These are phyloP conservation scores for Castor canadensis DNA, from an alignment of 2,113 vertebrate species.

Conservation along the genomic window DNA sequence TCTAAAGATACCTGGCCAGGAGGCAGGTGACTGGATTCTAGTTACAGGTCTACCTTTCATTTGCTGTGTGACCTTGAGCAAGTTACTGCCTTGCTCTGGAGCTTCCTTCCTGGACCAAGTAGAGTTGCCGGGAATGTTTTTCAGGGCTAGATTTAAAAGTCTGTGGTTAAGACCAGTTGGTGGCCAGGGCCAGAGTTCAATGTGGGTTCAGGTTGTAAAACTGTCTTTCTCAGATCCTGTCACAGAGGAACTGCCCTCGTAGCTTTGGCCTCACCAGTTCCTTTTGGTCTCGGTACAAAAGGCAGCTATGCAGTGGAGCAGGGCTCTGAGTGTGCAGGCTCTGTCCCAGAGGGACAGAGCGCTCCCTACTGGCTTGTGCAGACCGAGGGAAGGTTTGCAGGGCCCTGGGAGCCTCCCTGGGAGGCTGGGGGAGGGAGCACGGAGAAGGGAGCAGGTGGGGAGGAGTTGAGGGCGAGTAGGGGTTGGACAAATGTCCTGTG, in stretches of 20 bases:
- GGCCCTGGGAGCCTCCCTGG: background rate
- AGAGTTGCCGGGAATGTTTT: background rate
- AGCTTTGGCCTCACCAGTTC: background rate
- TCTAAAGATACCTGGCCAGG: conserved; percentile 31
- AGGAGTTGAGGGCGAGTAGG: background rate
- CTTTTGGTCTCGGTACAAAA: background rate
- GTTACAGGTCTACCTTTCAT: conserved; percentile 38
- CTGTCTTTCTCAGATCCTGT: background rate
- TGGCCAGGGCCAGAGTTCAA: background rate
- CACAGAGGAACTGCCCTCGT: background rate
- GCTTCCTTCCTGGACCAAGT: background rate
- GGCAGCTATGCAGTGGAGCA: background rate
- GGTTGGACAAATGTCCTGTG: background rate
- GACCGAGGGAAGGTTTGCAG: background rate
- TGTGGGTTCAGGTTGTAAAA: background rate
- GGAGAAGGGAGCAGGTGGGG: rapidly evolving
- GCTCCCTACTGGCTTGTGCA: background rate
- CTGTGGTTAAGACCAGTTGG: background rate
- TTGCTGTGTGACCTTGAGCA: conserved; percentile 54
- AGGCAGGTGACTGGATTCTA: conserved; percentile 27
- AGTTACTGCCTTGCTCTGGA: background rate
- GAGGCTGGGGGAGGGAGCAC: background rate
- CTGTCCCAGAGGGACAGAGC: background rate
- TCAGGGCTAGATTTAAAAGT: background rate
- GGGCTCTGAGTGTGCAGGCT: background rate